A percentile compares a stretch with the other conserved stretches of the same genome.
These are phyloP conservation scores for Lissocephala sabroskyi DNA, from an alignment of 2,888 invertebrate species.

Conservation along the genomic window DNA sequence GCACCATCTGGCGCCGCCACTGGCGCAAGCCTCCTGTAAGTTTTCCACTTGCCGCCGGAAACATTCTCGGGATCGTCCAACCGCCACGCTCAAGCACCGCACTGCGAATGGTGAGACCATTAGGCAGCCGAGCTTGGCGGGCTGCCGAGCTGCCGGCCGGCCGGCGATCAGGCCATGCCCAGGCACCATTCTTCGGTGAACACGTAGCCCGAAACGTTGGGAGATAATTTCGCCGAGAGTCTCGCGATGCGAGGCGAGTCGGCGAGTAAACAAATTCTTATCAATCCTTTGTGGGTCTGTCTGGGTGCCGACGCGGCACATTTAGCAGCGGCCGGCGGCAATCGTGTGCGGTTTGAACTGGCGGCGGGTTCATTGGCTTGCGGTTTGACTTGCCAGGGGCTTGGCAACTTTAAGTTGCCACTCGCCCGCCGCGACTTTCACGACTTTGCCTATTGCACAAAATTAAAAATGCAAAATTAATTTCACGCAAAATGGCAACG, in stretches of 20 bases:
- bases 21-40: neutral
- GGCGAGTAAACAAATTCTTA: conserved; percentile 28
- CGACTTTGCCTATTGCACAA: conserved; percentile 5
- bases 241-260: too few species aligned
- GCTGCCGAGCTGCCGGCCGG: neutral
- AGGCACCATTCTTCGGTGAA: conserved; percentile 16
- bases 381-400: too few species aligned
- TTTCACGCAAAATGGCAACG: conserved; percentile 60
- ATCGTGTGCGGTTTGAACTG: too few species aligned
- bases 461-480: conserved; percentile 67
- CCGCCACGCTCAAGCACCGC: too few species aligned
- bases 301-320: conserved; percentile 8
- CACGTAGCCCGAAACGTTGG: conserved; percentile 35
- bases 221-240: too few species aligned
- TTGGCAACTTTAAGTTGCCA: conserved; percentile 1
- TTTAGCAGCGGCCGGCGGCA: too few species aligned
- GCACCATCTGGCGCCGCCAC: neutral
- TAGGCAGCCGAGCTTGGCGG: too few species aligned
- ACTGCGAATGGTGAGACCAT: neutral
- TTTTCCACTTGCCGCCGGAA: too few species aligned
- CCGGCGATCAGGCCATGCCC: conserved; percentile 30
- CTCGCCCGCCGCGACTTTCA: too few species aligned
- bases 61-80: too few species aligned
- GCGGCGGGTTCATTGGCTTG: too few species aligned
- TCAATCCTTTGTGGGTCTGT: conserved; percentile 49